These are phyloP conservation scores for Tribolium castaneum DNA, from an alignment of 1,140 invertebrate genomes.

Conservation along the genomic window DNA sequence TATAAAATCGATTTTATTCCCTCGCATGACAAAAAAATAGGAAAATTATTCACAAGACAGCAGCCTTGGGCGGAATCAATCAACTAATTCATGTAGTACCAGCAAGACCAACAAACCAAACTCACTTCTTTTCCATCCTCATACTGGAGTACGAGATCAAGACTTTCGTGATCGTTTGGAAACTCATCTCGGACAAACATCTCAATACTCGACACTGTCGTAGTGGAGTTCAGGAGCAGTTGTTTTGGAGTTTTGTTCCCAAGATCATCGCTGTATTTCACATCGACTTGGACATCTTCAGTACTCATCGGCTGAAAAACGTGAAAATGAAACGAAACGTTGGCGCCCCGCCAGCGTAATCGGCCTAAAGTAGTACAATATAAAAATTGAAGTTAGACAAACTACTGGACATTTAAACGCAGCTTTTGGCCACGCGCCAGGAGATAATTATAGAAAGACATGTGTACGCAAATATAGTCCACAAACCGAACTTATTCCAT, in stretches of 20 bases:
- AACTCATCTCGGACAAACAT: slow-evolving; percentile 6
- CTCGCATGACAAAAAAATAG: no score
- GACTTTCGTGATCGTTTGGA: slow-evolving; percentile 3
- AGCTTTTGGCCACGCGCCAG: slow-evolving; percentile 52
- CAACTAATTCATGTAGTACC: no score
- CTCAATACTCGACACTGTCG: neutral
- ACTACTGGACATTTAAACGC: slow-evolving; percentile 36
- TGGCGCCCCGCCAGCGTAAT: neutral
- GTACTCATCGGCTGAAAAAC: neutral
- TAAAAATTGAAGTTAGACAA: neutral
- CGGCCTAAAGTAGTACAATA: neutral
- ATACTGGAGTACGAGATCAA: slow-evolving; percentile 1
- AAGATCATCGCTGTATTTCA: slow-evolving; percentile 11
- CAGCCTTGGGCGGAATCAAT: no score
- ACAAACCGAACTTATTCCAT: slow-evolving; percentile 40
- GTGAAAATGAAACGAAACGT: neutral
- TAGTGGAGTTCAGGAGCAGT: neutral
- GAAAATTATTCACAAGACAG: no score
- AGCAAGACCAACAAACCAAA: no score
- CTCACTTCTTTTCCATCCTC: neutral
- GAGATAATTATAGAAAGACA: slow-evolving; percentile 55
- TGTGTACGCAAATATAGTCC: slow-evolving; percentile 42
- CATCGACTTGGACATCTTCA: neutral
- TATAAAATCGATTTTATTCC: no score
- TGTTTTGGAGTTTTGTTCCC: neutral